phyloP scores from a whole-genome alignment of 1,140 invertebrate genomes.

The Thaumatotibia leucotreta region DNA sequence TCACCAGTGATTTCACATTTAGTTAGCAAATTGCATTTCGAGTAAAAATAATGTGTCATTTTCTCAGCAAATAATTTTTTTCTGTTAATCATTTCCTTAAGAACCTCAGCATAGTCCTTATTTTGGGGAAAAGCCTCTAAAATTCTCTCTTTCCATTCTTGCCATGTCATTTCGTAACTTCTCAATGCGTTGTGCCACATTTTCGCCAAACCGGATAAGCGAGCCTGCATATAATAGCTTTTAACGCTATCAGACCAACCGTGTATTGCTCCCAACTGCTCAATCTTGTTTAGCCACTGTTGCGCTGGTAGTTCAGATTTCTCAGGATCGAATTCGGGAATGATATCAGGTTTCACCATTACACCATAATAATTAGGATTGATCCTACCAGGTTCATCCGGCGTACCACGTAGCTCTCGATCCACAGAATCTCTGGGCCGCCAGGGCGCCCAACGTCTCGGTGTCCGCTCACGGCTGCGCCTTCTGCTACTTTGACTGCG shows the following conservation, averaged over 20 bases:
- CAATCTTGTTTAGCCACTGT: constrained; percentile 20
- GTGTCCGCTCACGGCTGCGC: too few relatives aligned
- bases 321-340: too few relatives aligned
- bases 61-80: too few relatives aligned
- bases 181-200: constrained; percentile 14
- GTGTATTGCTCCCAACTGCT: constrained; percentile 17
- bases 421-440: too few relatives aligned
- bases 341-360: too few relatives aligned
- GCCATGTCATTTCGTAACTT: constrained; percentile 11
- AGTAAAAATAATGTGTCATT: constrained; percentile 16
- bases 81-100: too few relatives aligned
- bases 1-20: constrained; percentile 7
- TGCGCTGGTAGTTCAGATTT: too few relatives aligned
- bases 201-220: constrained; percentile 15
- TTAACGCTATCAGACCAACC: constrained; percentile 11
- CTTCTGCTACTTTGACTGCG: too few relatives aligned
- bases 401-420: too few relatives aligned
- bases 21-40: background rate
- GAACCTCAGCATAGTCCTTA: constrained; percentile 17
- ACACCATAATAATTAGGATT: too few relatives aligned
- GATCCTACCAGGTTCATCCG: background rate
- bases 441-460: too few relatives aligned
- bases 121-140: constrained; percentile 9
- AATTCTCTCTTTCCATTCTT: constrained; percentile 17
- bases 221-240: constrained; percentile 18